Percentiles rank a stretch among this genome's conserved stretches.
These are phyloP conservation scores for Thinocorus orbignyianus DNA, from an alignment of 2,113 vertebrate genomes.

Conservation along the genomic window DNA sequence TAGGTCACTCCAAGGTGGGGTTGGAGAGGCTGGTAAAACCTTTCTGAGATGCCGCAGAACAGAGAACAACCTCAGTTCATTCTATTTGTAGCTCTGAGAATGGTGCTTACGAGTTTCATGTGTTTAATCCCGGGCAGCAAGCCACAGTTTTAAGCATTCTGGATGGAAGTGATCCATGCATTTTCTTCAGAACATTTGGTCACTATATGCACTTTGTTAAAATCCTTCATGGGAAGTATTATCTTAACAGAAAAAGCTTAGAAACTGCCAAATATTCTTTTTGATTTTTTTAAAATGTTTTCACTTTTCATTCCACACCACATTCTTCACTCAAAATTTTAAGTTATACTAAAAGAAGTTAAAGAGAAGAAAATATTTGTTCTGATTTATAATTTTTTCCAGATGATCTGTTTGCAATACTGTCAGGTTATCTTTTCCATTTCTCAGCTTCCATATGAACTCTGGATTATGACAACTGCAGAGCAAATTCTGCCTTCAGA, in stretches of 20 bases:
- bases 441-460: neutral
- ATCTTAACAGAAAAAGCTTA: neutral
- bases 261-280: neutral
- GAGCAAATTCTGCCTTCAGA: neutral
- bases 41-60: neutral
- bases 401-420: neutral
- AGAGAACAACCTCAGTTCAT: neutral
- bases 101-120: neutral
- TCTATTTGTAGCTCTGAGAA: neutral
- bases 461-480: neutral
- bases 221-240: neutral
- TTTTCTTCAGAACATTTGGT: neutral
- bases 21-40: neutral
- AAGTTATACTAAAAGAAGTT: neutral
- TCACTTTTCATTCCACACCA: neutral
- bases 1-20: neutral
- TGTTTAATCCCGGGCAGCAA: neutral
- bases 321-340: neutral
- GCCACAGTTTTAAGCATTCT: neutral
- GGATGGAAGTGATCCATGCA: neutral
- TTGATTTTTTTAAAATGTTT: neutral
- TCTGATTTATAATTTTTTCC: neutral
- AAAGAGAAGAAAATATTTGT: neutral
- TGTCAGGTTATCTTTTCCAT: neutral
- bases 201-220: neutral